A percentile compares a stretch with the other conserved stretches of the same genome.
phyloP scores from a whole-genome alignment of 2,797 vertebrate genomes.

The Rhinella marina region DNA sequence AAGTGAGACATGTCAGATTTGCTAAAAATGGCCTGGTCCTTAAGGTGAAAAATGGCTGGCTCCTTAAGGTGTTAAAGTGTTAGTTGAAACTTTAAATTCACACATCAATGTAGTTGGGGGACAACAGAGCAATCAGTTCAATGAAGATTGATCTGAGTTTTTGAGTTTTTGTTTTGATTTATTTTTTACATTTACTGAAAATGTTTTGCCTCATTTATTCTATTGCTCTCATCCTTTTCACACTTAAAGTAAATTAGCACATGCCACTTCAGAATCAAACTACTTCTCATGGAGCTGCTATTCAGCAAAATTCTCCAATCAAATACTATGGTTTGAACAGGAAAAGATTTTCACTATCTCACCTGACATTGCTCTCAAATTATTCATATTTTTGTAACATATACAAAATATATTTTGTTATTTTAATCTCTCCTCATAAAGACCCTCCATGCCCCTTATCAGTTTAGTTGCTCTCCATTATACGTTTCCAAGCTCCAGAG shows the following conservation, averaged over 20 bases:
- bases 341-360: slow-evolving; percentile 16
- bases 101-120: background rate
- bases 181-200: slow-evolving; percentile 52
- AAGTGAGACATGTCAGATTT: too few relatives aligned
- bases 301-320: slow-evolving; percentile 47
- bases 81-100: background rate
- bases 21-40: too few relatives aligned
- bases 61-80: too few relatives aligned
- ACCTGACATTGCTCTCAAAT: background rate
- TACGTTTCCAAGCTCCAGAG: too few relatives aligned
- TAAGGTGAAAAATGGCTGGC: too few relatives aligned
- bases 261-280: slow-evolving; percentile 53
- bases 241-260: slow-evolving; percentile 55
- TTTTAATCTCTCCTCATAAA: too few relatives aligned
- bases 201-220: slow-evolving; percentile 59
- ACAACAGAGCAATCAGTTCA: slow-evolving; percentile 45
- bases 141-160: slow-evolving; percentile 44
- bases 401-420: background rate
- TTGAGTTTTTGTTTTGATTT: slow-evolving; percentile 55
- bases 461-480: too few relatives aligned
- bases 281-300: slow-evolving; percentile 40
- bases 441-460: too few relatives aligned
- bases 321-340: slow-evolving; percentile 21
- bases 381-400: background rate
- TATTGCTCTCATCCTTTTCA: slow-evolving; percentile 52